Evolutionary conservation across 2,797 vertebrate genomes (phyloP), one percentile per base, ranked within the genome.

Genomic region (Peromyscus eremicus): DNA sequence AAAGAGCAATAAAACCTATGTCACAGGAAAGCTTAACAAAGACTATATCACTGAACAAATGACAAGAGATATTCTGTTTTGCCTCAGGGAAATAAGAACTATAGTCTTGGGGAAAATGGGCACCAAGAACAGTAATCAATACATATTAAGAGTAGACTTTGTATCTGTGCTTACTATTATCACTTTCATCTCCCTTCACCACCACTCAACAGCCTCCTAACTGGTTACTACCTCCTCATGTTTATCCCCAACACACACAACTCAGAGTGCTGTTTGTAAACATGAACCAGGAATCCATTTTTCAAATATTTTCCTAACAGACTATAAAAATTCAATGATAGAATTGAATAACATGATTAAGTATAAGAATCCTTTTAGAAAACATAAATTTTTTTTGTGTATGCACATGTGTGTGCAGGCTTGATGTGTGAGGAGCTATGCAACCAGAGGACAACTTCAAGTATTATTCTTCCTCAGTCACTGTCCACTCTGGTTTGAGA

Each of bases 1-100:
- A 71, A 89, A 91, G 40, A 87, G 62, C 19, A 92, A 75, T 92
- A 92, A 94, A 97, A 94, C 7, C 43, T 77, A 10, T 40, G 84
- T 55, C 73, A 62, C 29, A 94, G 66, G 60, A 77, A 85, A 85
- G 66, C 7, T 81, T 94, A 55, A 95, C 40, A 64, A 68, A 49
- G 52, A 86, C n/a, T 77, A 0, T 64, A 29, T 57, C 68, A 95
- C 29, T 82, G 29, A 52, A 91, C 43, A 89, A 89, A 89, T 34
- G 32, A 76, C 32, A 73, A 14, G 94, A 76, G 46, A 76, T 23
- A 57, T 49, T 71, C 9, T 70, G 46, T 37, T 90, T 25, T 94
- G 40, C 17, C 27, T 32, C 85, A 82, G 52, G 25, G 95, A 92
- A 46, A 89, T 23, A 82, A 60, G 55, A 60, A 57, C 37, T 93